Conservation (phyloP, 2,797 vertebrate species). For the Cuniculus paca region DNA sequence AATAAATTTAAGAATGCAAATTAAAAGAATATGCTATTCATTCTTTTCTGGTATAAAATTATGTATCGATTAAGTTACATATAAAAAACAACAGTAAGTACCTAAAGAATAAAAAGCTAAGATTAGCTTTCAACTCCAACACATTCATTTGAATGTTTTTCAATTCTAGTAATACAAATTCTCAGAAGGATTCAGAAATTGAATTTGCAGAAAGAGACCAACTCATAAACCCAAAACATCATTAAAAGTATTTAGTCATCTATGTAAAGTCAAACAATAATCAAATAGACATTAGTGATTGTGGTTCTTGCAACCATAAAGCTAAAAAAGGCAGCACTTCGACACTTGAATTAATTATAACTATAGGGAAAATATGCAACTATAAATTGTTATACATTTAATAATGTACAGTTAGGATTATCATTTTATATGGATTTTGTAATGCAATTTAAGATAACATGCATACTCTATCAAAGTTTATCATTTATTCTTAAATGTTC, state of each 20-base stretch:
- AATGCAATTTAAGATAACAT: not conserved
- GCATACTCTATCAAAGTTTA: not conserved
- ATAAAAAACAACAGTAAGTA: not conserved
- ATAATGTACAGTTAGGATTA: not conserved
- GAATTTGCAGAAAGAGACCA: constrained; percentile 50
- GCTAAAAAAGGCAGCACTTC: not conserved
- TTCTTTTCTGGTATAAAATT: not conserved
- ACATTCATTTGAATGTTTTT: not conserved
- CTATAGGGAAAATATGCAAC: not conserved
- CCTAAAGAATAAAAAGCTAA: not conserved
- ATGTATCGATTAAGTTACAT: not conserved
- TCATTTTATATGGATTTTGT: not conserved
- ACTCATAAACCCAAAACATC: not conserved
- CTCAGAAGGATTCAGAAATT: not conserved
- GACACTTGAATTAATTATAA: not conserved
- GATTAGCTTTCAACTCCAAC: not conserved
- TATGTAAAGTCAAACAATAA: not conserved
- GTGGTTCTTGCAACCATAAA: constrained; percentile 1
- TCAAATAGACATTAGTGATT: not conserved
- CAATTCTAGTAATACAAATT: not conserved
- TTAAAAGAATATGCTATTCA: not conserved
- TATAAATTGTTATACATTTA: constrained; percentile 15
- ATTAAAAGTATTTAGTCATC: constrained; percentile 5
- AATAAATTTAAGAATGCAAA: not conserved
- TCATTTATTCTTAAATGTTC: constrained; percentile 15